Evolutionary conservation across 2,888 invertebrate species (phyloP), one percentile per base, ranked within the genome.

Genomic region (Euplexia lucipara): DNA sequence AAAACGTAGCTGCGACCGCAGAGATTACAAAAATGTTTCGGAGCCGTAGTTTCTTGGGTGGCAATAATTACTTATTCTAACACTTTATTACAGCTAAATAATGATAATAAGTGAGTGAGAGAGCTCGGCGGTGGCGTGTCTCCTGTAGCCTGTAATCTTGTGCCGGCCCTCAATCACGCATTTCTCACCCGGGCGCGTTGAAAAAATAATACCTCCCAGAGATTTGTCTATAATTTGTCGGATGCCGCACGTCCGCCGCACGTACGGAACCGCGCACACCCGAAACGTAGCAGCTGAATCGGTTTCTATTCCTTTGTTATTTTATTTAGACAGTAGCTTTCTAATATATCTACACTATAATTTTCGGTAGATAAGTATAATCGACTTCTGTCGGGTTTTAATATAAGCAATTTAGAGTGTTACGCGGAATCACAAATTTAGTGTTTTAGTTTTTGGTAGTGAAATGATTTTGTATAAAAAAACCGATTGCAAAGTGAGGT

Each of bases 111-210:
- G 91, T 91, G 91, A 90, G 91, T 90, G 90, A 91, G 87, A 88
- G 91, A 88, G 89, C 87, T 86, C 82, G 91, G 87, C 90, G 93
- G 93, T 93, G 93, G 94, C 93, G 91, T 91, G 94, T 91, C 91
- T 77, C 80, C 88, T 84, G 86, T 76, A 83, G 87, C 88, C 94
- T 95, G 94, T 95, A 94, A 95, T 95, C 94, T 91, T 79, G 80
- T 60, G 91, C 95, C 95, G 95, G 90, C 90, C 94, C 90, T 89
- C 93, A 95, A 95, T 95, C 94, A 94, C 90, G 92, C 93, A 92
- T 91, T 95, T 95, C 95, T 95, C 95, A 95, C 95, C 94, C 94
- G 89, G 80, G 89, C 92, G 95, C 93, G 95, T 92, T 95, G 94
- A 95, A 95, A 95, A 95, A 95, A 95, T 95, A 93, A 95, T 94